phyloP scores from a whole-genome alignment of 1,140 invertebrate genomes.

The Whitmania pigra region DNA sequence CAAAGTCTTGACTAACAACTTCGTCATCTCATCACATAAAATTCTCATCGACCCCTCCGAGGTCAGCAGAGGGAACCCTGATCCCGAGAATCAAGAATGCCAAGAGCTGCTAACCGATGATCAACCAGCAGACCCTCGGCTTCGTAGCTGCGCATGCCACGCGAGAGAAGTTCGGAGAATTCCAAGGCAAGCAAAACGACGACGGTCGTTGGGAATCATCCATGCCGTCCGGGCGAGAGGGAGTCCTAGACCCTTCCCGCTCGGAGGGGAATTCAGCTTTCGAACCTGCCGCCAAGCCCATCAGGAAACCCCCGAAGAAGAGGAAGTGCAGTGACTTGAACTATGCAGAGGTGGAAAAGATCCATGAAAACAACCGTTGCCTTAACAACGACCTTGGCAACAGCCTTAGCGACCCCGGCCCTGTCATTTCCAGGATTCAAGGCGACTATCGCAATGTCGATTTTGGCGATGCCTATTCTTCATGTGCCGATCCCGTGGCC shows the following conservation, averaged over 20 bases:
- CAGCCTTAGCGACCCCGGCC: not conserved
- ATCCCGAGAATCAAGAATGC: too few species aligned
- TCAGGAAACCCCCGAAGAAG: slow-evolving; percentile 41
- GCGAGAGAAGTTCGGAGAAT: not conserved
- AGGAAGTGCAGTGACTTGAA: slow-evolving; percentile 35
- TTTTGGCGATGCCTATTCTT: slow-evolving; percentile 9
- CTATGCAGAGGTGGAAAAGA: slow-evolving; percentile 19
- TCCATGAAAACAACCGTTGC: not conserved
- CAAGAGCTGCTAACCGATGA: too few species aligned
- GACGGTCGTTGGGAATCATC: not conserved
- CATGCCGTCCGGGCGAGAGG: not conserved
- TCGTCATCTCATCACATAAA: too few species aligned
- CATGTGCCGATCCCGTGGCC: slow-evolving; percentile 14
- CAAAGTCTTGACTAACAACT: too few species aligned
- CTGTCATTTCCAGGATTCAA: not conserved
- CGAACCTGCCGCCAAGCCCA: slow-evolving; percentile 20
- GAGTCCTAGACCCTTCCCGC: not conserved
- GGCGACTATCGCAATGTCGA: not conserved
- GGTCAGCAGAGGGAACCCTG: too few species aligned
- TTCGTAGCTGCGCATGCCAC: not conserved
- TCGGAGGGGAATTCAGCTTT: not conserved
- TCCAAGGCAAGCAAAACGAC: not conserved
- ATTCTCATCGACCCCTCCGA: too few species aligned
- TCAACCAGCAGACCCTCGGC: too few species aligned
- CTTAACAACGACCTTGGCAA: not conserved